Percentiles rank a stretch among this genome's conserved stretches.
Evolutionary conservation across 2,113 vertebrate genomes (phyloP).

Genomic region (Tetrao urogallus): DNA sequence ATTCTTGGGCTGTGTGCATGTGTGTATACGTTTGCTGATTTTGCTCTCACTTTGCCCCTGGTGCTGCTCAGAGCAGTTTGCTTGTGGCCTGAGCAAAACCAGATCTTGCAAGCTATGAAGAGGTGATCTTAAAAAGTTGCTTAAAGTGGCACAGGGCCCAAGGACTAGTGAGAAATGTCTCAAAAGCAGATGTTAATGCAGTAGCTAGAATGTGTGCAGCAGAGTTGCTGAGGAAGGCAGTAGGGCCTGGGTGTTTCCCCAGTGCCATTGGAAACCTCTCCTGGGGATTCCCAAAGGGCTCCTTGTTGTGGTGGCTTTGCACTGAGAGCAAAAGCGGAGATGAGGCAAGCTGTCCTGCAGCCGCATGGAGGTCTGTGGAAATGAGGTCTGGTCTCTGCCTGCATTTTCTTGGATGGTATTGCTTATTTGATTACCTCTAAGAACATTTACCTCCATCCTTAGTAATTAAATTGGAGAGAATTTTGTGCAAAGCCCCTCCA

Average conservation of each 20-base stretch:
- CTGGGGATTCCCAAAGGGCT: neutral
- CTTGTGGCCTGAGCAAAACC: constrained; percentile 35
- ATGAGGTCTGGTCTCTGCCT: neutral
- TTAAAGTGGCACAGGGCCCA: constrained; percentile 18
- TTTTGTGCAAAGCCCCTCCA: neutral
- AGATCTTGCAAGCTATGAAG: constrained; percentile 19
- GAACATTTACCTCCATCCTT: neutral
- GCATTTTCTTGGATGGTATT: neutral
- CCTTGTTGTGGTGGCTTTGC: neutral
- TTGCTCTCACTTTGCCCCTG: neutral
- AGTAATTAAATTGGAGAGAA: neutral
- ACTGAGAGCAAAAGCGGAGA: neutral
- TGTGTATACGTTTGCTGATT: neutral
- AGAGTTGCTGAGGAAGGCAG: neutral
- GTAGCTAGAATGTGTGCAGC: neutral
- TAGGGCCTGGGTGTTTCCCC: neutral
- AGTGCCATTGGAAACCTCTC: neutral
- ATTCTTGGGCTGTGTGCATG: neutral
- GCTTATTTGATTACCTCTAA: neutral
- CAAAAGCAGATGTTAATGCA: constrained; percentile 19
- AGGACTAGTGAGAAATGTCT: constrained; percentile 36
- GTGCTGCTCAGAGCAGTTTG: neutral
- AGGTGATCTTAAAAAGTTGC: constrained; percentile 31
- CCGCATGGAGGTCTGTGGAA: neutral
- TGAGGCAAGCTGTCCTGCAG: neutral